phyloP scores from a whole-genome alignment of 2,113 vertebrate genomes.

The Osmerus mordax region DNA sequence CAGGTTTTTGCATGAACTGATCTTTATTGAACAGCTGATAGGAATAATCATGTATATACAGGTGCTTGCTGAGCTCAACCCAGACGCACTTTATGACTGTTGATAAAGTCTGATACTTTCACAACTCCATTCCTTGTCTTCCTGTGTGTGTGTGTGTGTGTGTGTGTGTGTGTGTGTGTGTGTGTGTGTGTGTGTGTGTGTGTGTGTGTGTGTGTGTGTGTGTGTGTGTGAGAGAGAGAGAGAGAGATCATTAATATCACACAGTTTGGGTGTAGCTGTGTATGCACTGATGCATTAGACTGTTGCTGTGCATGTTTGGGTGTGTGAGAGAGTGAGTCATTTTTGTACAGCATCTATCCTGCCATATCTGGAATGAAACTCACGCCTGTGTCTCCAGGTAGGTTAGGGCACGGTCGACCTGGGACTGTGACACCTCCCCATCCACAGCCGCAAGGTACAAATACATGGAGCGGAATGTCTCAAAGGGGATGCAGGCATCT shows the following conservation, averaged over 20 bases:
- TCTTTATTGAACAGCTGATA: not conserved
- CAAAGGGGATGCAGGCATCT: constrained; percentile 53
- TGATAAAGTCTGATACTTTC: constrained; percentile 69
- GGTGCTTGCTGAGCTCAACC: constrained; percentile 45
- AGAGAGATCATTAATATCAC: not conserved
- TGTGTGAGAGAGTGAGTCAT: not conserved
- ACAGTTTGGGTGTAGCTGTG: not conserved
- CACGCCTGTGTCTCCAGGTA: constrained; percentile 70
- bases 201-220: not conserved
- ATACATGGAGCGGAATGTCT: constrained; percentile 69
- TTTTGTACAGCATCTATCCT: too few relatives aligned
- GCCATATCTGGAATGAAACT: constrained; percentile 35
- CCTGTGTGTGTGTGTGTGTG: not conserved
- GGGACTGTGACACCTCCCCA: constrained; percentile 64
- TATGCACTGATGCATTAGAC: not conserved
- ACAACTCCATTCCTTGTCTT: constrained; percentile 41
- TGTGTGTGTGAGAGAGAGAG: not conserved
- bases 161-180: not conserved
- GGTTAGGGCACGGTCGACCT: constrained; percentile 62
- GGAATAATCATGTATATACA: not conserved
- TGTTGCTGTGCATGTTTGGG: not conserved
- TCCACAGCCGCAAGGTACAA: constrained; percentile 63
- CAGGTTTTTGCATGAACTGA: not conserved
- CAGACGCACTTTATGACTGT: constrained; percentile 64
- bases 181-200: not conserved